Conservation (phyloP, 2,888 invertebrate genomes). For the Nudaria mundana region DNA sequence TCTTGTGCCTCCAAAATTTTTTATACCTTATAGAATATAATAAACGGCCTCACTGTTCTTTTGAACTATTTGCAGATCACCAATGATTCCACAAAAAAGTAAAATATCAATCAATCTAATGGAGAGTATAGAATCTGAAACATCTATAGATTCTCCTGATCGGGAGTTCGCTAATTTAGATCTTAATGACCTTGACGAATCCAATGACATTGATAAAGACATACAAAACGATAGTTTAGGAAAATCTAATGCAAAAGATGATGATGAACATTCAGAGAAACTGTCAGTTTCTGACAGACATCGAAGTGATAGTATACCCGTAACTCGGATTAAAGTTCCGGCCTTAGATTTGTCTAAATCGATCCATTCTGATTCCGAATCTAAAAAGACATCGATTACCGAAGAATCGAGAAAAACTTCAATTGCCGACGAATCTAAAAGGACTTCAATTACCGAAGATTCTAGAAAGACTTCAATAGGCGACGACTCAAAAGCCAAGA, state of each 20-base stretch:
- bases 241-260: slow-evolving; percentile 42
- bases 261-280: slow-evolving; percentile 56
- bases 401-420: slow-evolving; percentile 54
- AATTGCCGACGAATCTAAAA: slow-evolving; percentile 41
- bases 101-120: slow-evolving; percentile 78
- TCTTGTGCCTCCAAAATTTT: no score
- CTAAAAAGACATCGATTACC: no score
- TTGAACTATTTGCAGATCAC: slow-evolving; percentile 68
- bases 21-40: no score
- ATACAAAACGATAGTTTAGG: slow-evolving; percentile 48
- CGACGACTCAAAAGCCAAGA: slow-evolving; percentile 49
- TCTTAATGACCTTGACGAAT: slow-evolving; percentile 66
- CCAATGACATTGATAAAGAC: slow-evolving; percentile 56
- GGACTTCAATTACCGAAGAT: no score
- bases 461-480: slow-evolving; percentile 45
- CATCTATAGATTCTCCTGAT: slow-evolving; percentile 74
- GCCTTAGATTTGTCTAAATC: slow-evolving; percentile 56
- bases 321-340: slow-evolving; percentile 71
- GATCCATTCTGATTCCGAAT: slow-evolving; percentile 56
- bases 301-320: slow-evolving; percentile 43
- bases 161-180: slow-evolving; percentile 71
- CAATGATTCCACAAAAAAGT: slow-evolving; percentile 72
- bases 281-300: slow-evolving; percentile 43
- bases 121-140: slow-evolving; percentile 78
- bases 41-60: no score